Conservation (phyloP, 2,888 invertebrate genomes). For the Odontomyia ornata region DNA sequence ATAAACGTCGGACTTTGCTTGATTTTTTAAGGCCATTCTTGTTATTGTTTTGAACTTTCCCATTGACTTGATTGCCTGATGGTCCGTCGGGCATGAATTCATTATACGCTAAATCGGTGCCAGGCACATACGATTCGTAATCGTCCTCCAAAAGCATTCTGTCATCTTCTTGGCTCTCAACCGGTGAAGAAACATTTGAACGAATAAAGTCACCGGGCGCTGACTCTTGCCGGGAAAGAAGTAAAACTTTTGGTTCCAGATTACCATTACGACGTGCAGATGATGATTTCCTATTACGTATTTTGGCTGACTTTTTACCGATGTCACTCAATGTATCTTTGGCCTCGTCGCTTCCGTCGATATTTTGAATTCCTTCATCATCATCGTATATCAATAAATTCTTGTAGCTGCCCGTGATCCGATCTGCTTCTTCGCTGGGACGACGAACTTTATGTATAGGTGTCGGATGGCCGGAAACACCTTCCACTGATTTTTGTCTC, state of each 20-base stretch:
- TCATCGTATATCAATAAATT: constrained; percentile 69
- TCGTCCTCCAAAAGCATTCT: constrained; percentile 69
- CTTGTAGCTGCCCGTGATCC: constrained; percentile 69
- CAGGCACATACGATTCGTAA: constrained; percentile 66
- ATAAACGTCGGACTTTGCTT: constrained; percentile 67
- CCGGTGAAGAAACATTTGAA: not conserved
- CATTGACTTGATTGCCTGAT: constrained; percentile 58
- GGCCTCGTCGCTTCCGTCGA: constrained; percentile 55
- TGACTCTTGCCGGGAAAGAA: constrained; percentile 63
- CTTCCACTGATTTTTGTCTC: constrained; percentile 74
- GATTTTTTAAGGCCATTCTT: constrained; percentile 61
- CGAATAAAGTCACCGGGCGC: constrained; percentile 58
- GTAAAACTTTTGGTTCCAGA: constrained; percentile 59
- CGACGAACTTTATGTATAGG: constrained; percentile 70
- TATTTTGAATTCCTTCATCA: constrained; percentile 58
- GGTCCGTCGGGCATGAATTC: constrained; percentile 64
- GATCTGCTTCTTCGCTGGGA: constrained; percentile 79
- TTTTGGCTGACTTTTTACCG: constrained; percentile 1
- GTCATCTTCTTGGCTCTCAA: constrained; percentile 60
- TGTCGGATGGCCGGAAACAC: constrained; percentile 66
- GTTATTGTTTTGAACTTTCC: constrained; percentile 43
- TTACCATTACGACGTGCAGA: constrained; percentile 59
- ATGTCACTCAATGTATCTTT: constrained; percentile 55
- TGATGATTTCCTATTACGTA: constrained; percentile 59
- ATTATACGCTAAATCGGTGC: constrained; percentile 63